Base-by-base conservation (phyloP, 2,888 invertebrate genomes). In the Hirtodrosophila trivittata region DNA sequence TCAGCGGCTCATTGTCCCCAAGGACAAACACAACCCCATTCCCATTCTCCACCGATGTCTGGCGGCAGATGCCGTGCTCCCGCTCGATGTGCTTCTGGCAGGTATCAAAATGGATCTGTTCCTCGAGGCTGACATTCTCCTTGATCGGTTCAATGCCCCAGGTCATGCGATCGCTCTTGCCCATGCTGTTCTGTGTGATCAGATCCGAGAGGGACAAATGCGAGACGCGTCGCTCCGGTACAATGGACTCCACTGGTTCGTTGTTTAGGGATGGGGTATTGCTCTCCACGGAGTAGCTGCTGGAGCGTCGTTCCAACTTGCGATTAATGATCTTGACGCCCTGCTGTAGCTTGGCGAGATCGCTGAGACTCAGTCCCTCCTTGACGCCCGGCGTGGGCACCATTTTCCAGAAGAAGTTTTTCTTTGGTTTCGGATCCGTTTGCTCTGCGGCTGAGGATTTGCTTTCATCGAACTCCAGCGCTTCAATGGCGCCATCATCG, bases 1-100 rank as follows among this genome's bases (percentile, higher is more conserved):
- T 92, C 32, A 95, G 87, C 75, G 93, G 92, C 68, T 95, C 95
- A 82, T 94, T 92, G 56, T 95, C 95, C 13, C 95, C 95, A 41
- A 95, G 88, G 3, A 95, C 94, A 88, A 95, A 95, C 6, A 95
- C 91, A 0, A 95, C 95, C 25, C 89, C 87, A 3, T 80, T 86
- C 3, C 66, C 75, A 21, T 77, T 84, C n/a, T 82, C 81, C 8
- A 52, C 45, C 0, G 74, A 55, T 1, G 83, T 68, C 5, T 74
- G 68, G 0, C 77, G 62, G 3, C 67, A 52, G 3, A 87, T 86
- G 14, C 81, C 88, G 35, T 87, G 87, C 38, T 86, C 86, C 2
- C 84, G 77, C 55, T 89, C 87, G 5, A 88, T 82, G 9, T 75
- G 68, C 54, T 88, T 88, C 58, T 88, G 87, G 54, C 83, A 85